Evolutionary conservation across 2,888 invertebrate genomes (phyloP).

Genomic region (Hemaris fuciformis): DNA sequence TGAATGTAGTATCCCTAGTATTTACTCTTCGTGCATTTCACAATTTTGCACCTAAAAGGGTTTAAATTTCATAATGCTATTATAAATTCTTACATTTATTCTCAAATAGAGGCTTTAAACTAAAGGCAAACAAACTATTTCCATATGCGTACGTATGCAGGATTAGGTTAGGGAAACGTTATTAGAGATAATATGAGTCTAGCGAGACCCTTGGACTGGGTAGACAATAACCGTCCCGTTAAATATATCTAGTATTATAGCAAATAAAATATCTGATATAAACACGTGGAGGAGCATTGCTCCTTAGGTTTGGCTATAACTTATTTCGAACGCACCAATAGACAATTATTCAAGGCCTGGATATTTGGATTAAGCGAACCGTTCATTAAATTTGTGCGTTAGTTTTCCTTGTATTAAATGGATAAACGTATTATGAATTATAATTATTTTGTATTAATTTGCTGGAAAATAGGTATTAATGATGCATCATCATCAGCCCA

Average conservation of each 20-base stretch:
- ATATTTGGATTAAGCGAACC: too few relatives aligned
- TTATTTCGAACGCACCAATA: neutral
- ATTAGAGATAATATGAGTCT: conserved; percentile 52
- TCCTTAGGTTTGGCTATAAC: neutral
- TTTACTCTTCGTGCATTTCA: too few relatives aligned
- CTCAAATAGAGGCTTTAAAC: neutral
- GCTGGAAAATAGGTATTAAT: too few relatives aligned
- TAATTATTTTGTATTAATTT: too few relatives aligned
- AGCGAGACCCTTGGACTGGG: conserved; percentile 42
- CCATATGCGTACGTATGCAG: neutral
- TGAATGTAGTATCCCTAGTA: too few relatives aligned
- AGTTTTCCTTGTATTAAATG: too few relatives aligned
- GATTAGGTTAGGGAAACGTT: conserved; percentile 42
- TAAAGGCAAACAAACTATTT: neutral
- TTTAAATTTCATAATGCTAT: too few relatives aligned
- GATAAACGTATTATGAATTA: too few relatives aligned
- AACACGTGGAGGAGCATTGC: neutral
- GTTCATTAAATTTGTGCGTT: too few relatives aligned
- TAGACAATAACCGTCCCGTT: conserved; percentile 52
- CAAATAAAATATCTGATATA: conserved; percentile 15
- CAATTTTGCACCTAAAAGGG: too few relatives aligned
- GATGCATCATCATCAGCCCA: too few relatives aligned
- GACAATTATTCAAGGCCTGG: neutral
- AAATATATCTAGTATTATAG: conserved; percentile 45
- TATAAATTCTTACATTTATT: too few relatives aligned